Percentiles rank a stretch among this genome's conserved stretches.
Conservation (phyloP, 2,113 vertebrate genomes). For the Ceratotherium simum region DNA sequence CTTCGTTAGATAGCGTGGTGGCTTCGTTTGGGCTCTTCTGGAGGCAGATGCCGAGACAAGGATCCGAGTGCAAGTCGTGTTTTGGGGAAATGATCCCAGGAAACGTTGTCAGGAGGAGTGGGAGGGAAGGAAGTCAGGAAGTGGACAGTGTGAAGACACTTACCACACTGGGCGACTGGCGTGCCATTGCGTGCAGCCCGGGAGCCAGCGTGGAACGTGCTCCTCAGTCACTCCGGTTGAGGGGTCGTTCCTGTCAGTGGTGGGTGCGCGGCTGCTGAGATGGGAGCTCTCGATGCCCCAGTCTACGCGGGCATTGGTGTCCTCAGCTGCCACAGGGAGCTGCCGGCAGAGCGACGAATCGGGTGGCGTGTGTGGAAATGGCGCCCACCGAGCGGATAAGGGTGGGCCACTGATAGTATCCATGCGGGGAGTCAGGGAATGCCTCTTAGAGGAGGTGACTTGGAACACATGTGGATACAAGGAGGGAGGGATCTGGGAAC, state of each 20-base stretch:
- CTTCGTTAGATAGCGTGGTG: background rate
- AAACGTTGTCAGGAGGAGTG: background rate
- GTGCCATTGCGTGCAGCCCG: background rate
- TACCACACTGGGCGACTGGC: background rate
- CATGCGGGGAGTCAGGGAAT: background rate
- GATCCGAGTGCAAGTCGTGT: background rate
- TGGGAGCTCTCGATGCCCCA: background rate
- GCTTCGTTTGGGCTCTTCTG: background rate
- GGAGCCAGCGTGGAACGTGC: background rate
- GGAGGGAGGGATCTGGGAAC: background rate
- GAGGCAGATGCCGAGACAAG: background rate
- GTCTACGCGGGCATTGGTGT: rapidly evolving
- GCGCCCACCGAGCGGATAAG: rapidly evolving
- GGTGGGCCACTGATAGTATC: background rate
- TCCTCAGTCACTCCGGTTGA: background rate
- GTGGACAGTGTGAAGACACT: background rate
- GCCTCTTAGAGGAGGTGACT: background rate
- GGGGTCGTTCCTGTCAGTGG: background rate
- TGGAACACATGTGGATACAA: background rate
- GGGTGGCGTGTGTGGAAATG: background rate
- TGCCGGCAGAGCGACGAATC: background rate
- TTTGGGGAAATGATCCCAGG: background rate
- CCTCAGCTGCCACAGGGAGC: background rate
- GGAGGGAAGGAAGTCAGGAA: background rate
- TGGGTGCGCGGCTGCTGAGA: background rate